These are phyloP conservation scores for Dermatemys mawii DNA, from an alignment of 2,113 vertebrate genomes.

Conservation along the genomic window DNA sequence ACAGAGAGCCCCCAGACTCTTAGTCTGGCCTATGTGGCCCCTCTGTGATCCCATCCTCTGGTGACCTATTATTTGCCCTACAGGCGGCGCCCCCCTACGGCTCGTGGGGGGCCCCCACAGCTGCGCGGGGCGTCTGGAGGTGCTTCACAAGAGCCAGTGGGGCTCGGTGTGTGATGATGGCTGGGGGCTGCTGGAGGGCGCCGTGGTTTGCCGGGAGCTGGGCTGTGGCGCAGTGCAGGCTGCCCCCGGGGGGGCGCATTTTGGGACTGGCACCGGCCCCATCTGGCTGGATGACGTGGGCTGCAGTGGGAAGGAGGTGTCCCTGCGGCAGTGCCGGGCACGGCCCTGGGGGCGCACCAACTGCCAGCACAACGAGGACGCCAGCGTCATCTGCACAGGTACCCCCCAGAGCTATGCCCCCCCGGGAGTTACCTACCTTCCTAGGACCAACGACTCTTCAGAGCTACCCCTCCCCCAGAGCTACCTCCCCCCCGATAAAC, in stretches of 20 bases:
- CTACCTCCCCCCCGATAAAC: too few relatives aligned
- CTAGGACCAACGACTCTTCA: too few relatives aligned
- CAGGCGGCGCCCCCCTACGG: slow-evolving; percentile 47
- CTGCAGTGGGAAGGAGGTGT: slow-evolving; percentile 66
- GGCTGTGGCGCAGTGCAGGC: slow-evolving; percentile 60
- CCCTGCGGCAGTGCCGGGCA: slow-evolving; percentile 49
- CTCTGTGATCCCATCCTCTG: not conserved
- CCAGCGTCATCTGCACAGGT: slow-evolving; percentile 72
- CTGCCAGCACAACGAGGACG: slow-evolving; percentile 75
- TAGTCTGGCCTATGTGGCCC: not conserved
- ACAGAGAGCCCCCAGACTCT: not conserved
- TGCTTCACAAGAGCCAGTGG: slow-evolving; percentile 60
- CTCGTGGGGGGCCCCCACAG: slow-evolving; percentile 42
- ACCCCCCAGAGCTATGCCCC: not conserved
- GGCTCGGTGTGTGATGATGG: slow-evolving; percentile 67
- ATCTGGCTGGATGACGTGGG: slow-evolving; percentile 73
- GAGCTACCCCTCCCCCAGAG: too few relatives aligned
- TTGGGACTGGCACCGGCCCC: slow-evolving; percentile 72
- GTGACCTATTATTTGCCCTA: not conserved
- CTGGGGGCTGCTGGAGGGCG: slow-evolving; percentile 60
- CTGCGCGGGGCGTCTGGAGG: slow-evolving; percentile 69
- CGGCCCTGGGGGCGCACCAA: slow-evolving; percentile 68
- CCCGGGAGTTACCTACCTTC: too few relatives aligned
- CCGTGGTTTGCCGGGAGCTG: slow-evolving; percentile 69
- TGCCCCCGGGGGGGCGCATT: slow-evolving; percentile 64